A percentile compares a stretch with the other conserved stretches of the same genome.
These are phyloP conservation scores for Platichthys stellatus DNA, from an alignment of 2,113 vertebrate species.

Conservation along the genomic window DNA sequence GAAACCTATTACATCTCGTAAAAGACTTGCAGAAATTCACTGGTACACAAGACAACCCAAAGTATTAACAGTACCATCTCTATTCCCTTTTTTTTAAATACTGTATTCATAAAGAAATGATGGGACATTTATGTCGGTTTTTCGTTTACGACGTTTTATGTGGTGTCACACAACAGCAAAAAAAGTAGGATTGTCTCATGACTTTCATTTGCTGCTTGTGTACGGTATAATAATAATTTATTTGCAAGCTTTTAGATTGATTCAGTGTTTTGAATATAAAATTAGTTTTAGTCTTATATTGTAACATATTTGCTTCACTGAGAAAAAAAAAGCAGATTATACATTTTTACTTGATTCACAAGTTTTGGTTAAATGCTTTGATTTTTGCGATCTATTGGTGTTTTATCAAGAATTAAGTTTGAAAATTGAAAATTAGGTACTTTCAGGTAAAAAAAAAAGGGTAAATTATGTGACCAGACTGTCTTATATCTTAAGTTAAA, in stretches of 20 bases:
- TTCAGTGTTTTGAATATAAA: slow-evolving; percentile 31
- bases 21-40: slow-evolving; percentile 1
- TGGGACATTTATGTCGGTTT: too few relatives aligned
- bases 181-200: background rate
- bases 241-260: background rate
- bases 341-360: background rate
- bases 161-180: slow-evolving; percentile 5
- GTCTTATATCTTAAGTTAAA: background rate
- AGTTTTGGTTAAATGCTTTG: background rate
- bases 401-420: background rate
- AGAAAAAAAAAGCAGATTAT: background rate
- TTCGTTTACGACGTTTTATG: too few relatives aligned
- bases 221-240: background rate
- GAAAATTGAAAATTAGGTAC: background rate
- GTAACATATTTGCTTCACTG: background rate
- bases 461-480: background rate
- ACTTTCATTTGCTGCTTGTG: slow-evolving; percentile 36
- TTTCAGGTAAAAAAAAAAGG: background rate
- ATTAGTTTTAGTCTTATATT: slow-evolving; percentile 51
- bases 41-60: background rate
- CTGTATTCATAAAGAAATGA: background rate
- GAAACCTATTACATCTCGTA: background rate
- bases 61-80: background rate
- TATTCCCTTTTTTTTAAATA: slow-evolving; percentile 14
- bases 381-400: background rate